phyloP scores from a whole-genome alignment of 2,797 vertebrate species.

The Anguilla pacifica region DNA sequence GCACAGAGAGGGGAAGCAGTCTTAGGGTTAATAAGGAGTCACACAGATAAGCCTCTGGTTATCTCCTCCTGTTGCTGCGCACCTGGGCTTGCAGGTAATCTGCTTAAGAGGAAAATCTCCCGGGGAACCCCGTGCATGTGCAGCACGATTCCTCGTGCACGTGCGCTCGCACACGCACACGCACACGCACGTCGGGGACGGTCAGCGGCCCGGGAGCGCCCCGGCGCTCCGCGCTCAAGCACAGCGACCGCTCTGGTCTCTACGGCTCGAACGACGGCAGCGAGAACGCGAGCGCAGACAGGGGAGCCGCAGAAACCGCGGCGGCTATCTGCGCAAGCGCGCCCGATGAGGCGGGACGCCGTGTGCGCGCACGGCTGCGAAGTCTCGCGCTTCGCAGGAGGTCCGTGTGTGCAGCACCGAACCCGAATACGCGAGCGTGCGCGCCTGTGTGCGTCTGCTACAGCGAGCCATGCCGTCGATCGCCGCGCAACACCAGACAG shows the following conservation, averaged over 20 bases:
- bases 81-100: conserved; percentile 62
- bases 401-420: background rate
- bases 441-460: background rate
- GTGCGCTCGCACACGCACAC: background rate
- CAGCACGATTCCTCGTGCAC: background rate
- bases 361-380: background rate
- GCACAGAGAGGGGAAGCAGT: background rate
- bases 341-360: background rate
- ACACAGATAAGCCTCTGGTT: background rate
- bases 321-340: background rate
- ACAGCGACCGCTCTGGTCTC: background rate
- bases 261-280: background rate
- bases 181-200: background rate
- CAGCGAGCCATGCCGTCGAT: background rate
- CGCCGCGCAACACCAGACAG: background rate
- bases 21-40: background rate
- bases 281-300: background rate
- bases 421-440: background rate
- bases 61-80: conserved; percentile 50
- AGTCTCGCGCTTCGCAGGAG: background rate
- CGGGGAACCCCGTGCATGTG: background rate
- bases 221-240: background rate
- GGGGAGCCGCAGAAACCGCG: background rate
- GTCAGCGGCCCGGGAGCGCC: background rate
- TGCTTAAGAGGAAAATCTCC: conserved; percentile 71